Evolutionary conservation across 2,888 invertebrate genomes (phyloP), one percentile per base, ranked within the genome.

Genomic region (Mythimna pallens): DNA sequence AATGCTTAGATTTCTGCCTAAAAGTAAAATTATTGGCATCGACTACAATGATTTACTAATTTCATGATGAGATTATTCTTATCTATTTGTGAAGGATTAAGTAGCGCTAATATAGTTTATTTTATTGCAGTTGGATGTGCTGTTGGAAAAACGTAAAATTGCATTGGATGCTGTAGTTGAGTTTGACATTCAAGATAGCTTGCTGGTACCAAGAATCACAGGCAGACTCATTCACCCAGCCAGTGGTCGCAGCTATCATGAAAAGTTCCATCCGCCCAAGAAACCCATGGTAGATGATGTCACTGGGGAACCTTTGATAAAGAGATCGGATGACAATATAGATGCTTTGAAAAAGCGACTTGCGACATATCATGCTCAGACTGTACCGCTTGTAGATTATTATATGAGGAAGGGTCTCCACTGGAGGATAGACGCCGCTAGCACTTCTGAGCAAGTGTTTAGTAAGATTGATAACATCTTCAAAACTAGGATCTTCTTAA

Each of bases 171-270:
- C 99, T 57, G 99, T 99, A 0, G 97, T 99, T 83, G 99, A 99
- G 93, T 99, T 99, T 95, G 97, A 97, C 70, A 99, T 99, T 85
- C 98, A 98, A 87, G 99, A 99, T 90, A 98, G 97, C 87, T 95
- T 99, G 79, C 96, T 99, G 64, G 98, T 99, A 5, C 97, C 97
- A 57, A 97, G 99, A 88, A 99, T 99, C 85, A 99, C 99, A 57
- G 99, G 99, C 0, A 97, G 99, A 75, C 96, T 99, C 76, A 98
- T 99, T 86, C 99, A 99, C 94, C 97, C 97, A 30, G 80, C 97
- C 0, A 99, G 99, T 94, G 99, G 99, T 1, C 97, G 99, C 77
- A 99, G 99, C 47, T 99, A 99, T 93, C 99, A 99, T 92, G 99
- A 99, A 91, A 99, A 99, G 93, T 99, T 99, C 93, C 98, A 98